Evolutionary conservation across 2,797 vertebrate genomes (phyloP).

Genomic region (Gymnodraco acuticeps): DNA sequence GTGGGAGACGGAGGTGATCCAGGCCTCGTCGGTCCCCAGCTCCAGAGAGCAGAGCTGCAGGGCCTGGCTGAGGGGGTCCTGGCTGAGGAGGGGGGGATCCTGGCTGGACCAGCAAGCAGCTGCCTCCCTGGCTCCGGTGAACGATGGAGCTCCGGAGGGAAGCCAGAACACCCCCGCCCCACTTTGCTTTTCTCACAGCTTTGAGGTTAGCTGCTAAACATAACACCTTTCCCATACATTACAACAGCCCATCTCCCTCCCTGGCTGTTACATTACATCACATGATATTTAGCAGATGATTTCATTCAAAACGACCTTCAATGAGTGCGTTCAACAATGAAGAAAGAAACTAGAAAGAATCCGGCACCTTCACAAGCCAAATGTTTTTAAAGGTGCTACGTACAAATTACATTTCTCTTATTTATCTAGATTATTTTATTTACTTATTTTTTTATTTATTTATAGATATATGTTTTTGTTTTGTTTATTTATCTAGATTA

Average conservation of each 20-base stretch:
- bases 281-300: too few relatives aligned
- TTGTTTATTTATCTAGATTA: too few relatives aligned
- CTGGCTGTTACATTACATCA: background rate
- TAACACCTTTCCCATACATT: conserved; percentile 51
- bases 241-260: conserved; percentile 40
- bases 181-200: conserved; percentile 13
- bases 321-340: too few relatives aligned
- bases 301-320: too few relatives aligned
- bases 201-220: conserved; percentile 55
- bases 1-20: conserved; percentile 69
- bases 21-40: conserved; percentile 67
- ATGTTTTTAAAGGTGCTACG: too few relatives aligned
- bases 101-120: conserved; percentile 76
- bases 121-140: conserved; percentile 75
- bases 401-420: too few relatives aligned
- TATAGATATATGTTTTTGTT: too few relatives aligned
- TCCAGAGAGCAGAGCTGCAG: conserved; percentile 77
- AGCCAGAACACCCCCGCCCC: conserved; percentile 49
- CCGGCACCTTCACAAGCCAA: too few relatives aligned
- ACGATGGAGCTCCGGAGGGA: conserved; percentile 61
- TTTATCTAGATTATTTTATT: too few relatives aligned
- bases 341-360: too few relatives aligned
- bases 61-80: conserved; percentile 81
- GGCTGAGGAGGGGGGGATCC: conserved; percentile 70
- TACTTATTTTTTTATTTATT: too few relatives aligned